Percentiles rank a stretch among this genome's conserved stretches.
Evolutionary conservation across 1,140 invertebrate genomes (phyloP).

Genomic region (Plutomurus gul): DNA sequence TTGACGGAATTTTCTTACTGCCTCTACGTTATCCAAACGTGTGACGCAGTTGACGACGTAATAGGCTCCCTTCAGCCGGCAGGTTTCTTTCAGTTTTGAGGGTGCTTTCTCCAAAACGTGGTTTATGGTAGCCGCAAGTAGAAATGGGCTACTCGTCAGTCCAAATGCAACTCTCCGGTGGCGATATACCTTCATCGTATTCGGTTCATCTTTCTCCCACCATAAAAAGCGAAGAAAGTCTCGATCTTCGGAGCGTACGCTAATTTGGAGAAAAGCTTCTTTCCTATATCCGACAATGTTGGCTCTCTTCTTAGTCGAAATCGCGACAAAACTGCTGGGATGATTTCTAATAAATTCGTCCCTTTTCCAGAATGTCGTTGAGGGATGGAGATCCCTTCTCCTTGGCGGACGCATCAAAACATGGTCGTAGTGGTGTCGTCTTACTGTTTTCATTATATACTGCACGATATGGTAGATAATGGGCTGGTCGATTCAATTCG

Average conservation of each 20-base stretch:
- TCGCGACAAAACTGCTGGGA: neutral
- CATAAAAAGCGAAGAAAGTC: constrained; percentile 31
- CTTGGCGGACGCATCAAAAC: constrained; percentile 45
- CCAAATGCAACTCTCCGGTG: constrained; percentile 40
- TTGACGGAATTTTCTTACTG: neutral
- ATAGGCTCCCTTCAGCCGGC: neutral
- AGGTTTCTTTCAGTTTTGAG: neutral
- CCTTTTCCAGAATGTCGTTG: constrained; percentile 19
- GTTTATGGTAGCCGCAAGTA: constrained; percentile 25
- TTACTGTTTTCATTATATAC: constrained; percentile 55
- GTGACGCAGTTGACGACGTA: constrained; percentile 41
- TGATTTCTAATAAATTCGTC: constrained; percentile 34
- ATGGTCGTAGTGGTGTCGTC: constrained; percentile 53
- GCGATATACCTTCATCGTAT: neutral
- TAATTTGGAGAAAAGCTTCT: constrained; percentile 23
- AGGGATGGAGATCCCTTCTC: neutral
- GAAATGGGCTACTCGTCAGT: constrained; percentile 37
- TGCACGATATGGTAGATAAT: constrained; percentile 35
- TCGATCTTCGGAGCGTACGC: neutral
- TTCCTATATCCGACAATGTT: constrained; percentile 7
- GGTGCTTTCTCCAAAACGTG: neutral
- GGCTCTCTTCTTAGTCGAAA: neutral
- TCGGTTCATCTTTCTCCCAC: neutral
- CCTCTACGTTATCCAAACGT: neutral
- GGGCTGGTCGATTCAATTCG: neutral